phyloP scores from a whole-genome alignment of 30 jellyfish, hydroid and myxozoan species.

The Aurelia aurita region DNA sequence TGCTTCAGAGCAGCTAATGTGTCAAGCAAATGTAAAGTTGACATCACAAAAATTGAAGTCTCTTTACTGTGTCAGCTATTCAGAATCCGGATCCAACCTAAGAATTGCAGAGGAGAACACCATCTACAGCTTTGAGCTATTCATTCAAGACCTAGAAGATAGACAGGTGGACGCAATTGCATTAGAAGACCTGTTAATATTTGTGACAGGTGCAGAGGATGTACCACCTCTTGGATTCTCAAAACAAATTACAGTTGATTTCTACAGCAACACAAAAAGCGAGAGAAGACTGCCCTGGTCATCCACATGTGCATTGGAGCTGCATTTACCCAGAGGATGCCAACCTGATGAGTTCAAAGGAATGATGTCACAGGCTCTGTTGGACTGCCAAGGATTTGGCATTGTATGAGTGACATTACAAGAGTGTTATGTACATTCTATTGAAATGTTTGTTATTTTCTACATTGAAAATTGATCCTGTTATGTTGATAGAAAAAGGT shows the following conservation, averaged over 20 bases:
- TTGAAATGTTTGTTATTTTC: background rate
- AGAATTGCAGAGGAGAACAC: slow-evolving; percentile 19
- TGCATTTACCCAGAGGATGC: slow-evolving; percentile 42
- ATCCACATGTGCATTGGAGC: slow-evolving; percentile 37
- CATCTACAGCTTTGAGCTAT: slow-evolving; percentile 38
- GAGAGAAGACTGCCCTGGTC: slow-evolving; percentile 49
- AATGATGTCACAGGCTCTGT: background rate
- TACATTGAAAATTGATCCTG: background rate
- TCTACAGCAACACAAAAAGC: slow-evolving; percentile 27
- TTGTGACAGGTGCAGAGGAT: slow-evolving; percentile 47
- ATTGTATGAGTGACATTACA: background rate
- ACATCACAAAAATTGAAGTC: slow-evolving; percentile 19
- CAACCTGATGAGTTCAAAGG: slow-evolving; percentile 35
- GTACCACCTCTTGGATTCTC: slow-evolving; percentile 47
- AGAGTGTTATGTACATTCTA: background rate
- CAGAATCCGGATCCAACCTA: slow-evolving; percentile 44
- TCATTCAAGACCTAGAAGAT: slow-evolving; percentile 39
- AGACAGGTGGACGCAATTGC: slow-evolving; percentile 46
- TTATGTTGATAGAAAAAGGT: background rate
- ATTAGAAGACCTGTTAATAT: slow-evolving; percentile 27
- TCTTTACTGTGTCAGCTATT: slow-evolving; percentile 27
- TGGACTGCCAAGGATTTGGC: slow-evolving; percentile 6
- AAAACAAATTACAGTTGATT: slow-evolving; percentile 21
- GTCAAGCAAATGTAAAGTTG: slow-evolving; percentile 38
- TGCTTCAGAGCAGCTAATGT: slow-evolving; percentile 37